Percentiles rank a stretch among this genome's conserved stretches.
phyloP scores from a whole-genome alignment of 2,888 invertebrate species.

The Rhorus exstirpatorius region DNA sequence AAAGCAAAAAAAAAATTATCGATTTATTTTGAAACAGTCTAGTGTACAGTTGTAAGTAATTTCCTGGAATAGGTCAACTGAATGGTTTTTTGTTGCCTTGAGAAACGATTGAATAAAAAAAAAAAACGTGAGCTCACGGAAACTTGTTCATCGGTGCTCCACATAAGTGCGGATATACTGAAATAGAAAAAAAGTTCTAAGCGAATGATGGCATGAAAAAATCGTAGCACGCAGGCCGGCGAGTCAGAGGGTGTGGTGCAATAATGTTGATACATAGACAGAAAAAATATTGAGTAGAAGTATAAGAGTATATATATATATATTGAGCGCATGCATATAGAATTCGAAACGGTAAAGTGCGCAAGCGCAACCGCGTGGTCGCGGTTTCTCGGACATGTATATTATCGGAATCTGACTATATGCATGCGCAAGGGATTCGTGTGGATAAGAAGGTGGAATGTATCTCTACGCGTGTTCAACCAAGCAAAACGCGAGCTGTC shows the following conservation, averaged over 20 bases:
- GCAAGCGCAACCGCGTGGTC: conserved; percentile 64
- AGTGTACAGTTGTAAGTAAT: too few species aligned
- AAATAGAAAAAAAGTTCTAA: conserved; percentile 48
- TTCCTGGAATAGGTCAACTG: conserved; percentile 29
- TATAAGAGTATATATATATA: conserved; percentile 18
- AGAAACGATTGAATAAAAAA: not conserved
- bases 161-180: conserved; percentile 38
- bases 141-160: conserved; percentile 58
- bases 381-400: conserved; percentile 30
- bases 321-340: too few species aligned
- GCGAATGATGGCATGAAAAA: conserved; percentile 38
- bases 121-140: conserved; percentile 26
- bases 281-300: not conserved
- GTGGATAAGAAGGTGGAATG: conserved; percentile 68
- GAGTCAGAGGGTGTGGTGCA: conserved; percentile 20
- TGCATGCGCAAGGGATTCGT: conserved; percentile 40
- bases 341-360: conserved; percentile 70
- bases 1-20: too few species aligned
- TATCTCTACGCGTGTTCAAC: conserved; percentile 68
- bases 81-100: not conserved
- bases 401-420: conserved; percentile 48
- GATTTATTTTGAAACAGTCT: too few species aligned
- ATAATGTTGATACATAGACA: conserved; percentile 32
- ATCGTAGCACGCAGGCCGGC: conserved; percentile 26
- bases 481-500: conserved; percentile 66